These are phyloP conservation scores for Hecatera dysodea DNA, from an alignment of 2,888 invertebrate genomes.

Conservation along the genomic window DNA sequence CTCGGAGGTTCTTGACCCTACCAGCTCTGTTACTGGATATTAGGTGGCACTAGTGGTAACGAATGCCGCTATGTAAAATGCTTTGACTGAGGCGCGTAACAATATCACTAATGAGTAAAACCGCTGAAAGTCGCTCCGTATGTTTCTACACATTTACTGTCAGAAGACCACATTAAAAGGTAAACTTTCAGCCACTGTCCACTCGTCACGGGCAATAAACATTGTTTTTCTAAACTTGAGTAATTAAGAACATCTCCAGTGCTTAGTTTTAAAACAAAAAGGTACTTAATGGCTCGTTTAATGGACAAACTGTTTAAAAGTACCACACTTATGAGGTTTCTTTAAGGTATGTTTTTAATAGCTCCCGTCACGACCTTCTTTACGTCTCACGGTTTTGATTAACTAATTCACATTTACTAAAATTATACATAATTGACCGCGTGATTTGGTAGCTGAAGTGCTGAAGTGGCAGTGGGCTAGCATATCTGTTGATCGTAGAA, in stretches of 20 bases:
- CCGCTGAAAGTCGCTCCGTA: background rate
- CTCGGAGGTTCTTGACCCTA: too few relatives aligned
- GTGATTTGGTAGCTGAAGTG: too few relatives aligned
- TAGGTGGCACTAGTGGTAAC: too few relatives aligned
- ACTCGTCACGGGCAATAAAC: conserved; percentile 40
- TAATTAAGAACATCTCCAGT: conserved; percentile 38
- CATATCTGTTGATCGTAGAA: too few relatives aligned
- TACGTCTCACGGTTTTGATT: background rate
- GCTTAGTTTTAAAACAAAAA: conserved; percentile 48
- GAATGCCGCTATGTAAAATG: too few relatives aligned
- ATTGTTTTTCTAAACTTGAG: conserved; percentile 42
- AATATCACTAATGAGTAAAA: too few relatives aligned
- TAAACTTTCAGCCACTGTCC: conserved; percentile 44
- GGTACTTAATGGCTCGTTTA: conserved; percentile 33
- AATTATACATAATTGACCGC: too few relatives aligned
- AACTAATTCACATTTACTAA: too few relatives aligned
- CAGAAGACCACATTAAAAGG: conserved; percentile 41
- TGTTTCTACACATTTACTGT: conserved; percentile 42
- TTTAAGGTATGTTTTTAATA: background rate
- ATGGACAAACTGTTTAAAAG: conserved; percentile 25
- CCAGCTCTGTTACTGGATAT: too few relatives aligned
- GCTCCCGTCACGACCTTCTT: background rate
- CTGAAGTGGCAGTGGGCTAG: too few relatives aligned
- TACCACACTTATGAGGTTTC: conserved; percentile 1
- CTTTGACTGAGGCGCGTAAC: too few relatives aligned